Evolutionary conservation across 2,113 vertebrate species (phyloP).

Genomic region (Myrmecophaga tridactyla): DNA sequence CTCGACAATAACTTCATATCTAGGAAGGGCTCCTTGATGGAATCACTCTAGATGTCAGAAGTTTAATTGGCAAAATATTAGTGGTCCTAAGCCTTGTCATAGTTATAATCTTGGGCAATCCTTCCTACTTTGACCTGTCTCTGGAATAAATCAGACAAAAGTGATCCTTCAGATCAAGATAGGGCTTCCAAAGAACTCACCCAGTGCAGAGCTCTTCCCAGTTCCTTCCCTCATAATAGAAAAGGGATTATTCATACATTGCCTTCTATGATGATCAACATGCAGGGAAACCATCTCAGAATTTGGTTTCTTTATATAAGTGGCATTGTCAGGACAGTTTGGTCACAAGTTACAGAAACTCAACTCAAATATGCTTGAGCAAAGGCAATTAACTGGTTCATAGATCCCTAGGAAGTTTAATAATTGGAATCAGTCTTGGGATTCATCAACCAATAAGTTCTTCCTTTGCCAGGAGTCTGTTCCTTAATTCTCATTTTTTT

Average conservation of each 20-base stretch:
- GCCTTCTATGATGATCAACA: neutral
- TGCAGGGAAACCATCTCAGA: conserved; percentile 17
- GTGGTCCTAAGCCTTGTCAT: neutral
- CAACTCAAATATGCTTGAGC: conserved; percentile 34
- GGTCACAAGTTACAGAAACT: conserved; percentile 26
- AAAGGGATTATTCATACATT: conserved; percentile 1
- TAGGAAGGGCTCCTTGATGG: neutral
- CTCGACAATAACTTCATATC: neutral
- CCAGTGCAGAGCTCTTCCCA: neutral
- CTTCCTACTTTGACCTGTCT: neutral
- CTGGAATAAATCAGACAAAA: neutral
- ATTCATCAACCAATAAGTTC: neutral
- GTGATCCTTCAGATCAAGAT: too few relatives aligned
- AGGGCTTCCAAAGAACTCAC: too few relatives aligned
- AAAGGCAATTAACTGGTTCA: conserved; percentile 52
- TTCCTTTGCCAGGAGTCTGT: neutral
- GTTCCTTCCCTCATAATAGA: neutral
- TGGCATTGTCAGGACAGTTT: conserved; percentile 34
- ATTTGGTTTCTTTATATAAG: conserved; percentile 52
- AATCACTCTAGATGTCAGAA: neutral
- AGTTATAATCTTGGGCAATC: neutral
- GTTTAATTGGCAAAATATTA: neutral
- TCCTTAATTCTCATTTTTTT: conserved; percentile 18
- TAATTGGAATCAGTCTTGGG: conserved; percentile 42
- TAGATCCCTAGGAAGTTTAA: conserved; percentile 52